These are phyloP conservation scores for Cheilosia grossa DNA, from an alignment of 2,888 invertebrate genomes.

Conservation along the genomic window DNA sequence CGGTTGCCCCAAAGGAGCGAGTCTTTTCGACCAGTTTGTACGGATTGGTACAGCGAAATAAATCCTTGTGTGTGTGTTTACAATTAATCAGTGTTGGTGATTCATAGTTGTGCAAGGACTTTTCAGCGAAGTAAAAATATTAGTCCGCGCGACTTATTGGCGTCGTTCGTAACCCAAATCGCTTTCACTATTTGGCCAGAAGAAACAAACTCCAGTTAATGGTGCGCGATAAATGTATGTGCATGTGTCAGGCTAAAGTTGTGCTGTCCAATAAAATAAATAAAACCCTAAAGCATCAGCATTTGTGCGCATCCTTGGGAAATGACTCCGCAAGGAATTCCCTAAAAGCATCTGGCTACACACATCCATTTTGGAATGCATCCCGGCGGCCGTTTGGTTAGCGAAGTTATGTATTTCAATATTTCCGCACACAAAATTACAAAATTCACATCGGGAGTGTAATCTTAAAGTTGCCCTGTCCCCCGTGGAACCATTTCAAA, in stretches of 20 bases:
- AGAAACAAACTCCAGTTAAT: constrained; percentile 34
- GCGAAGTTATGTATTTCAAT: constrained; percentile 36
- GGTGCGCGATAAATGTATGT: constrained; percentile 7
- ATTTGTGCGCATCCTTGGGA: constrained; percentile 21
- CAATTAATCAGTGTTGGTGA: not conserved
- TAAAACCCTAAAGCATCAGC: constrained; percentile 36
- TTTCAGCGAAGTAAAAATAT: not conserved
- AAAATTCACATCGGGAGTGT: constrained; percentile 11
- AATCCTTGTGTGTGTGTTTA: not conserved
- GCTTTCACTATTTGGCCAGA: not conserved
- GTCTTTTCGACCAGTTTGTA: constrained; percentile 58
- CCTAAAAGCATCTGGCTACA: constrained; percentile 28
- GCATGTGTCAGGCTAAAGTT: constrained; percentile 10
- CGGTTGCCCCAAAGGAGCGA: constrained; percentile 42
- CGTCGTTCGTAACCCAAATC: constrained; percentile 30
- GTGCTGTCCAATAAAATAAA: constrained; percentile 27
- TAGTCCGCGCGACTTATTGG: constrained; percentile 37
- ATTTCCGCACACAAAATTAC: constrained; percentile 27
- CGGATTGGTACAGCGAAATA: constrained; percentile 22
- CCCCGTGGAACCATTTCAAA: constrained; percentile 33
- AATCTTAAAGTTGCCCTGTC: constrained; percentile 30
- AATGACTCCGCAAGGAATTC: not conserved
- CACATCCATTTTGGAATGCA: constrained; percentile 39
- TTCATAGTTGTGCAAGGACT: not conserved
- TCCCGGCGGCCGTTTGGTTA: constrained; percentile 3